Conservation (phyloP, 2,797 vertebrate species). For the Pseudomugil tenellus region DNA sequence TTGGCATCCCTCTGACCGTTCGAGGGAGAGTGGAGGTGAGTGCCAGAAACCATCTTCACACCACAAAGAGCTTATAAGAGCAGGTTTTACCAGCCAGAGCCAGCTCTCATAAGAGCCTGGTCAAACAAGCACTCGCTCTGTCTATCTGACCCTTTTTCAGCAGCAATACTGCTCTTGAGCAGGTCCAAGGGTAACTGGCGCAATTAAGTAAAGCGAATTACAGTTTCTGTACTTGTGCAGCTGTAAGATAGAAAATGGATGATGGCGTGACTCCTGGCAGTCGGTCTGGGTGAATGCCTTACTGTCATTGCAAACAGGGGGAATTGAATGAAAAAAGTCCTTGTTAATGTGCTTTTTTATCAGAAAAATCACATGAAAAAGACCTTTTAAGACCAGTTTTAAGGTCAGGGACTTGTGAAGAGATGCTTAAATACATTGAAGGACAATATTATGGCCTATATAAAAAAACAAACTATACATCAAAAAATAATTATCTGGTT, state of each 20-base stretch:
- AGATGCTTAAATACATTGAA: not conserved
- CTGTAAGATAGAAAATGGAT: constrained; percentile 4
- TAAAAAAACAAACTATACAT: not conserved
- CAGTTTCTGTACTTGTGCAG: not conserved
- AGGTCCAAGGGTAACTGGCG: not conserved
- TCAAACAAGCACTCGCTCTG: constrained; percentile 61
- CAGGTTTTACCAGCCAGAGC: constrained; percentile 54
- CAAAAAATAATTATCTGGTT: not conserved
- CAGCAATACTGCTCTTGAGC: constrained; percentile 14
- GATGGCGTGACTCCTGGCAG: not conserved
- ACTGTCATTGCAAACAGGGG: not conserved
- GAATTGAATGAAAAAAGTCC: not conserved
- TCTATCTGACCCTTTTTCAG: constrained; percentile 38
- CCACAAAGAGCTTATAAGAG: constrained; percentile 64
- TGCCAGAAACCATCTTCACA: constrained; percentile 54
- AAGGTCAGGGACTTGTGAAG: not conserved
- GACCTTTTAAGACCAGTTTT: not conserved
- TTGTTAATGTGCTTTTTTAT: not conserved
- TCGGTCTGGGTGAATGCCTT: not conserved
- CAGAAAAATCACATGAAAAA: not conserved
- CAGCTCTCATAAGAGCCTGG: constrained; percentile 48
- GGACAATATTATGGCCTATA: not conserved
- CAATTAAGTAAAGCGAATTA: not conserved
- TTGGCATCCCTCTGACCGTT: constrained; percentile 42
- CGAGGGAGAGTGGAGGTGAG: constrained; percentile 20